A percentile compares a stretch with the other conserved stretches of the same genome.
Evolutionary conservation across 1,140 invertebrate species (phyloP).

Genomic region (Heliothis subflexa): DNA sequence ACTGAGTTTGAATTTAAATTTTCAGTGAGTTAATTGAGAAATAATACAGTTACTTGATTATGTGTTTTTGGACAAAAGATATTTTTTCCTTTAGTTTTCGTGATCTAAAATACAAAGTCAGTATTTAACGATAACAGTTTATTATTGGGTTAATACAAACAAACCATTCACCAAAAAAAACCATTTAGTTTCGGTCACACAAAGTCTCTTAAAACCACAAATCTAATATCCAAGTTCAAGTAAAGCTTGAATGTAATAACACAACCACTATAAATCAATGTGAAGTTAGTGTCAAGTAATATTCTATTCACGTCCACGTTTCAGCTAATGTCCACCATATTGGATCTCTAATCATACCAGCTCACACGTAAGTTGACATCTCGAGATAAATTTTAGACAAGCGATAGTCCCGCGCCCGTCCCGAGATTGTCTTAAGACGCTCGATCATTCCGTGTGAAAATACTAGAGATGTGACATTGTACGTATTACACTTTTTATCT

Average conservation of each 20-base stretch:
- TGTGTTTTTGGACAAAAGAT: no score
- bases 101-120: no score
- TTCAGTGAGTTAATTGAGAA: no score
- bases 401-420: constrained; percentile 56
- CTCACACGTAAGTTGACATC: constrained; percentile 56
- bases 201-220: not conserved
- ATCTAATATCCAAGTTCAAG: not conserved
- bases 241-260: not conserved
- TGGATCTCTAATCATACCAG: constrained; percentile 39
- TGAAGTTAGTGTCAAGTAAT: constrained; percentile 4
- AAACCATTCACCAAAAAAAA: no score
- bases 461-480: constrained; percentile 40
- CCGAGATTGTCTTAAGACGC: constrained; percentile 54
- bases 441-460: constrained; percentile 65
- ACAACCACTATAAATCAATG: not conserved
- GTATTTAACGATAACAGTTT: no score
- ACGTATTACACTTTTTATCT: constrained; percentile 36
- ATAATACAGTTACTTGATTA: no score
- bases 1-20: no score
- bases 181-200: no score
- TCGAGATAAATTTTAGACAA: constrained; percentile 66
- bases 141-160: no score
- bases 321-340: constrained; percentile 37
- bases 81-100: no score
- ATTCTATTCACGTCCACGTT: constrained; percentile 12